These are phyloP conservation scores for Clivina fossor DNA, from an alignment of 2,888 invertebrate species.

Conservation along the genomic window DNA sequence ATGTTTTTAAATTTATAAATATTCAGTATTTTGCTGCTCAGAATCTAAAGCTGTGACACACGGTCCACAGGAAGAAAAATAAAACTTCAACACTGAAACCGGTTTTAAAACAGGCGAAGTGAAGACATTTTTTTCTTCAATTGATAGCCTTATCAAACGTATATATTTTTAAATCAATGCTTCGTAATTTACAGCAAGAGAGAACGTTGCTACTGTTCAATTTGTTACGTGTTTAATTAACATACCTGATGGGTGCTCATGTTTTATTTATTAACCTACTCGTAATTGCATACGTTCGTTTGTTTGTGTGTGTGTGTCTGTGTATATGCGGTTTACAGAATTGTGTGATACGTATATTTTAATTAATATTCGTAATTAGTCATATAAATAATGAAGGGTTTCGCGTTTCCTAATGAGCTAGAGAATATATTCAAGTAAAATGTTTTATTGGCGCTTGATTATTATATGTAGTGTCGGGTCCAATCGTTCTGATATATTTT, in stretches of 20 bases:
- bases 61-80: constrained; percentile 1
- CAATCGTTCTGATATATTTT: too few relatives aligned
- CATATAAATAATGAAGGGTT: constrained; percentile 5
- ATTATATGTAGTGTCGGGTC: too few relatives aligned
- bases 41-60: too few relatives aligned
- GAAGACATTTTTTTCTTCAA: constrained; percentile 15
- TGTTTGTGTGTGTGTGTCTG: too few relatives aligned
- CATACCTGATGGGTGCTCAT: constrained; percentile 20
- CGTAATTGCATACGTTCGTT: too few relatives aligned
- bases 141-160: constrained; percentile 19
- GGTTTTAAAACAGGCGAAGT: constrained; percentile 8
- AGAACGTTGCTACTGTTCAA: constrained; percentile 17
- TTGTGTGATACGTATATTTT: constrained; percentile 1
- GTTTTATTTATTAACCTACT: constrained; percentile 19
- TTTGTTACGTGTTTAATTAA: constrained; percentile 23
- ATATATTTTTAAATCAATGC: constrained; percentile 24
- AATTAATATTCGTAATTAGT: constrained; percentile 17
- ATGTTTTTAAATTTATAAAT: too few relatives aligned
- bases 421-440: too few relatives aligned
- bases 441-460: too few relatives aligned
- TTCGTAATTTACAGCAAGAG: not conserved
- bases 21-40: too few relatives aligned
- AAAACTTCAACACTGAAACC: not conserved
- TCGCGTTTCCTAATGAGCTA: constrained; percentile 1
- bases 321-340: not conserved